Conservation (phyloP, 2,888 invertebrate genomes). For the Brachypalpus laphriformis region DNA sequence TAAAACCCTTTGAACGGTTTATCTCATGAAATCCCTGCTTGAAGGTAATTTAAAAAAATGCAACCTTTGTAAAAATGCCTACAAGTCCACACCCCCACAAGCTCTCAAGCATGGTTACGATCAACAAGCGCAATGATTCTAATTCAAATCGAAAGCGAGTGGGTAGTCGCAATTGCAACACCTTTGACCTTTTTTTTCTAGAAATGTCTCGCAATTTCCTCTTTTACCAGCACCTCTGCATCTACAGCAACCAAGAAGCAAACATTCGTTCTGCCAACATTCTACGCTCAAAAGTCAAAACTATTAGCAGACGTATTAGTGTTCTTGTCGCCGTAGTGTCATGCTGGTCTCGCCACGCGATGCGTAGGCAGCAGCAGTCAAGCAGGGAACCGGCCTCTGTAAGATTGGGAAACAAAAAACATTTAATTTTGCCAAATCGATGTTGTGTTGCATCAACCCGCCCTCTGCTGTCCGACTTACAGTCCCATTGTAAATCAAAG, state of each 20-base stretch:
- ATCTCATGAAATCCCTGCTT: too few relatives aligned
- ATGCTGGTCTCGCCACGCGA: slow-evolving; percentile 52
- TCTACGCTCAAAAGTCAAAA: slow-evolving; percentile 66
- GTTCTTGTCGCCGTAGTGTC: slow-evolving; percentile 67
- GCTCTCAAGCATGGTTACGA: not conserved
- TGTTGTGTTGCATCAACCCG: slow-evolving; percentile 61
- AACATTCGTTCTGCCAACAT: slow-evolving; percentile 32
- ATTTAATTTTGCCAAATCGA: slow-evolving; percentile 66
- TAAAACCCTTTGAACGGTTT: too few relatives aligned
- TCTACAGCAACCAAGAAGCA: slow-evolving; percentile 5
- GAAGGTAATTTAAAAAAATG: not conserved
- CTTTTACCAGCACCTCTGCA: not conserved
- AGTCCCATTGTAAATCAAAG: slow-evolving; percentile 56
- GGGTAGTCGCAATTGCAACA: slow-evolving; percentile 40
- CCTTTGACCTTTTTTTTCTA: slow-evolving; percentile 64
- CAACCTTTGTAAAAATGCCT: not conserved
- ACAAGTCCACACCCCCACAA: slow-evolving; percentile 1
- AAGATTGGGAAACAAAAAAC: slow-evolving; percentile 57
- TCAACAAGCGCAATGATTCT: slow-evolving; percentile 1
- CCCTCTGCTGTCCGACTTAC: slow-evolving; percentile 48
- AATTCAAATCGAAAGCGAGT: slow-evolving; percentile 28
- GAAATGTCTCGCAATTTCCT: slow-evolving; percentile 28
- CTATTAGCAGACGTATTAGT: slow-evolving; percentile 72
- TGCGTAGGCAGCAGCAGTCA: slow-evolving; percentile 68
- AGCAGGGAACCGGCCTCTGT: slow-evolving; percentile 1